Evolutionary conservation across 2,888 invertebrate species (phyloP), one percentile per base, ranked within the genome.

Genomic region (Lasioglossum oenotherae): DNA sequence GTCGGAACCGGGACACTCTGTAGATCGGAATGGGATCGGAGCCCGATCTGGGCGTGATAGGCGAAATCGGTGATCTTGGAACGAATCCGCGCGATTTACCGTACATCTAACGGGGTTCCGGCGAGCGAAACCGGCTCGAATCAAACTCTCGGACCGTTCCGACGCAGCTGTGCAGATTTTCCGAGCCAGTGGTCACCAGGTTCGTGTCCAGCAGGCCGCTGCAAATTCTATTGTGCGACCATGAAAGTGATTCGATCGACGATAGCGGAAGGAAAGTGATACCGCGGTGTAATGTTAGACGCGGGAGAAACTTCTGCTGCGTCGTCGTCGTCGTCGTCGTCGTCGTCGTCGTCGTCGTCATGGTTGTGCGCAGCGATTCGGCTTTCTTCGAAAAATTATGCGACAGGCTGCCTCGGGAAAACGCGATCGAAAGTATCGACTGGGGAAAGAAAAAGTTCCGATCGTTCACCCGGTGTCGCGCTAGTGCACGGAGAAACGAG

Each of bases 311-410:
- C 83, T 44, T 35, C 23, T 35, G 73, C 79, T 76, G 46, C 83
- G 78, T 27, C 35, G 53, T 31, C 64, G 64, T 31, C 4, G 60
- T 60, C 14, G 27, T 60, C 31, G 27, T 27, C 16, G 31, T 27
- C 35, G 53, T 31, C 64, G 64, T 31, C 4, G 60, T 60, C 14
- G 27, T 60, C 31, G 27, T 27, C 27, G 64, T 64, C 31, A 16
- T 16, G 16, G 31, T 64, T 16, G 31, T 31, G 64, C 64, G 14
- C 64, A 16, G 75, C 31, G 84, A 84, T 85, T 85, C 84, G 84
- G 80, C 85, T 85, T 85, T 85, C 85, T 53, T 84, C 35, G 84
- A 85, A 85, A 85, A 85, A 85, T 85, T 85, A 84, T 76, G 85
- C 84, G 75, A 84, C 72, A 38, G 72, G 38, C 46, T n/a, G 41